Percentiles rank a stretch among this genome's conserved stretches.
phyloP scores from a whole-genome alignment of 1,140 invertebrate species.

The Atta texana region DNA sequence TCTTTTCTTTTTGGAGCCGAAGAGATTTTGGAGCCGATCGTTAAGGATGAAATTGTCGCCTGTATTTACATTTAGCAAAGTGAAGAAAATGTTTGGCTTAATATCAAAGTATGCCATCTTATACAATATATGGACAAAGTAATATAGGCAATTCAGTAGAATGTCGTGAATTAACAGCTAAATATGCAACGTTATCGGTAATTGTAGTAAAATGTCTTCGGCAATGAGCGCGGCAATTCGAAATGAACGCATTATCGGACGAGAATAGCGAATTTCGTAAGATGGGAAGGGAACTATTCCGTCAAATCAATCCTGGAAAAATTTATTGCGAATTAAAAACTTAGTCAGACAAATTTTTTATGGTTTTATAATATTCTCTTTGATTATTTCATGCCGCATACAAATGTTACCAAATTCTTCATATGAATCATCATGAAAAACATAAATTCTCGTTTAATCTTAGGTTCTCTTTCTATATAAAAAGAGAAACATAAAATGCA shows the following conservation, averaged over 20 bases:
- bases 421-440: constrained; percentile 83
- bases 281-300: constrained; percentile 78
- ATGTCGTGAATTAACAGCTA: constrained; percentile 84
- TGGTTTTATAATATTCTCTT: constrained; percentile 69
- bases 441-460: constrained; percentile 71
- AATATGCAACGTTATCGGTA: constrained; percentile 86
- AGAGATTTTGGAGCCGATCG: constrained; percentile 84
- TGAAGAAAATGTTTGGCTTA: constrained; percentile 82
- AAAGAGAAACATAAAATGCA: too few relatives aligned
- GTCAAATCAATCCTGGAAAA: constrained; percentile 80
- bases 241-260: constrained; percentile 85
- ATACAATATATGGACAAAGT: constrained; percentile 79
- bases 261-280: constrained; percentile 84
- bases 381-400: constrained; percentile 65
- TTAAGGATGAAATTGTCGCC: constrained; percentile 85
- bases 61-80: constrained; percentile 64
- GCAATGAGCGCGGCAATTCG: too few relatives aligned
- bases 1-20: constrained; percentile 80
- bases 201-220: constrained; percentile 52
- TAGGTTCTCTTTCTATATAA: too few relatives aligned
- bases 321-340: constrained; percentile 75
- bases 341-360: constrained; percentile 67
- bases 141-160: constrained; percentile 80
- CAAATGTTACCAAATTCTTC: constrained; percentile 85
- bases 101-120: constrained; percentile 78